These are phyloP conservation scores for Zosterops japonicus DNA, from an alignment of 2,113 vertebrate species.

Conservation along the genomic window DNA sequence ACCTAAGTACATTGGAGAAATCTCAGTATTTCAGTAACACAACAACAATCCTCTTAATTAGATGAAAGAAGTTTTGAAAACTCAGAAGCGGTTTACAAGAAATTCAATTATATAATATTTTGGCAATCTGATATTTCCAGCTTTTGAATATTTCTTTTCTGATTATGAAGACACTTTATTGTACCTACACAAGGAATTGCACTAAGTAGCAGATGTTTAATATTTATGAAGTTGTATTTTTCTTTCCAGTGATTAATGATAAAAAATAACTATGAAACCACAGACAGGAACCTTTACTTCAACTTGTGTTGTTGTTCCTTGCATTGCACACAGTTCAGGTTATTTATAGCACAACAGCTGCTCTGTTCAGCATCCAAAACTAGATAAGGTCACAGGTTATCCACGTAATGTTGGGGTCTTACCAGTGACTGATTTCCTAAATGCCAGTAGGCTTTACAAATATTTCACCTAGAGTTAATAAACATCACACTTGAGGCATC, in stretches of 20 bases:
- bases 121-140: neutral
- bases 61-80: neutral
- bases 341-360: conserved; percentile 76
- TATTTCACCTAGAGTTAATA: conserved; percentile 23
- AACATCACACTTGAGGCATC: neutral
- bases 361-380: conserved; percentile 57
- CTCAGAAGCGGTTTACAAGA: neutral
- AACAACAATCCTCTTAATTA: neutral
- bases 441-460: conserved; percentile 45
- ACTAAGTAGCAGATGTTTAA: conserved; percentile 13
- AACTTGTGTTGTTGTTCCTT: neutral
- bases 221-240: conserved; percentile 17
- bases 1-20: neutral
- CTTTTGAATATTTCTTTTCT: conserved; percentile 12
- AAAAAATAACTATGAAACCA: conserved; percentile 8
- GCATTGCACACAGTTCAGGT: conserved; percentile 27
- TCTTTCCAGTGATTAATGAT: conserved; percentile 1
- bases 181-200: neutral
- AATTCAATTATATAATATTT: neutral
- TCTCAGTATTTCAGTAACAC: neutral
- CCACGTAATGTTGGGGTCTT: neutral
- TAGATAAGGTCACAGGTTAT: conserved; percentile 71
- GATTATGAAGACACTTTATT: neutral
- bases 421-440: conserved; percentile 38
- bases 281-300: conserved; percentile 18